Percentiles rank a stretch among this genome's conserved stretches.
phyloP scores from a whole-genome alignment of 2,888 invertebrate genomes.

The Dioctria rufipes region DNA sequence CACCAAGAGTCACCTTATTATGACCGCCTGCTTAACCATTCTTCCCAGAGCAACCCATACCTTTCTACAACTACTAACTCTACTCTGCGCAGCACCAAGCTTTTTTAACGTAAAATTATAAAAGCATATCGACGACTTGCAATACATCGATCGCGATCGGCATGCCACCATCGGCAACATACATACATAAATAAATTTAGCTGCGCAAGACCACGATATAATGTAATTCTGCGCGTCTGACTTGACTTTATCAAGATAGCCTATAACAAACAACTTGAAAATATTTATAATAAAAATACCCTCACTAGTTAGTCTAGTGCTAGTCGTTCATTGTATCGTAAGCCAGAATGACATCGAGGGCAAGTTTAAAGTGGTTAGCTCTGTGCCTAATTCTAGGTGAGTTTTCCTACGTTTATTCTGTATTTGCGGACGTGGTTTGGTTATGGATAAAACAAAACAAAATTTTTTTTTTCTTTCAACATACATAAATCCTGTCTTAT shows the following conservation, averaged over 20 bases:
- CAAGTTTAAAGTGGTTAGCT: conserved; percentile 12
- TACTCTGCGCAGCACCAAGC: not conserved
- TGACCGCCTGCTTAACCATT: conserved; percentile 5
- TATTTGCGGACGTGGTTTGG: not conserved
- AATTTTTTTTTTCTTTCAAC: too few species aligned
- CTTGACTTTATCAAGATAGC: not conserved
- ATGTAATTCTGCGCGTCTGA: too few species aligned
- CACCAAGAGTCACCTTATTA: not conserved
- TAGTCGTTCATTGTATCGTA: conserved; percentile 28
- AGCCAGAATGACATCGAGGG: conserved; percentile 19
- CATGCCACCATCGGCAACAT: too few species aligned
- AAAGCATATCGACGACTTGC: too few species aligned
- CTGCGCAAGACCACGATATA: too few species aligned
- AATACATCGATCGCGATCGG: too few species aligned
- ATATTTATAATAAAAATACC: conserved; percentile 41
- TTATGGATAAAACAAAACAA: not conserved
- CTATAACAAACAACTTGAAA: conserved; percentile 4
- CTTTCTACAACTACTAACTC: not conserved
- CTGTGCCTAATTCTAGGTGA: conserved; percentile 39
- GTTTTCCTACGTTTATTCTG: conserved; percentile 8
- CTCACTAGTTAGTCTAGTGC: conserved; percentile 1
- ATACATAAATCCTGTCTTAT: too few species aligned
- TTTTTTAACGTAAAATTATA: too few species aligned
- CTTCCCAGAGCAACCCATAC: not conserved
- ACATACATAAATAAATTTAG: too few species aligned